phyloP scores from a whole-genome alignment of 2,113 vertebrate genomes.

The Mus pahari region DNA sequence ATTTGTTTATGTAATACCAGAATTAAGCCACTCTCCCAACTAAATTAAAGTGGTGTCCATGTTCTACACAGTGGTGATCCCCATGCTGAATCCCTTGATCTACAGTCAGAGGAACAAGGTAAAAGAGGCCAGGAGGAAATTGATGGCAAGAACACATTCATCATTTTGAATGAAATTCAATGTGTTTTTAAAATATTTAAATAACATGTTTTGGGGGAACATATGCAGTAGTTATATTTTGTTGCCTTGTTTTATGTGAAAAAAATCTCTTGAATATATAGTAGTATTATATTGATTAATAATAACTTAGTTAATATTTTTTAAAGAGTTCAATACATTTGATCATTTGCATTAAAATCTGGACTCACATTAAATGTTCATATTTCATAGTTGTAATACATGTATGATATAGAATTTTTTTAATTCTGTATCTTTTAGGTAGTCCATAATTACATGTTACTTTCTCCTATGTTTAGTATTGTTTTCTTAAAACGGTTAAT shows the following conservation, averaged over 20 bases:
- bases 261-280: background rate
- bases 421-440: background rate
- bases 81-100: background rate
- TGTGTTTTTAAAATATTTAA: background rate
- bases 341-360: background rate
- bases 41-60: constrained; percentile 51
- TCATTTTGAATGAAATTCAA: constrained; percentile 14
- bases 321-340: background rate
- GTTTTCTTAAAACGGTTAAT: background rate
- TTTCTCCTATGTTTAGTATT: background rate
- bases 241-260: background rate
- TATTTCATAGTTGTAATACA: background rate
- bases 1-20: constrained; percentile 69
- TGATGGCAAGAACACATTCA: background rate
- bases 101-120: background rate
- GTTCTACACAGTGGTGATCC: background rate
- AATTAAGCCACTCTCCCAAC: constrained; percentile 44
- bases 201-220: background rate
- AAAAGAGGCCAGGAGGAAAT: constrained; percentile 58
- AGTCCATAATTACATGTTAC: background rate
- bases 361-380: background rate
- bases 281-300: background rate
- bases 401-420: background rate
- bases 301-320: background rate
- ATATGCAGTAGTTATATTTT: background rate